Percentiles rank a stretch among this genome's conserved stretches.
phyloP scores from a whole-genome alignment of 2,113 vertebrate genomes.

The Anthoscopus minutus region DNA sequence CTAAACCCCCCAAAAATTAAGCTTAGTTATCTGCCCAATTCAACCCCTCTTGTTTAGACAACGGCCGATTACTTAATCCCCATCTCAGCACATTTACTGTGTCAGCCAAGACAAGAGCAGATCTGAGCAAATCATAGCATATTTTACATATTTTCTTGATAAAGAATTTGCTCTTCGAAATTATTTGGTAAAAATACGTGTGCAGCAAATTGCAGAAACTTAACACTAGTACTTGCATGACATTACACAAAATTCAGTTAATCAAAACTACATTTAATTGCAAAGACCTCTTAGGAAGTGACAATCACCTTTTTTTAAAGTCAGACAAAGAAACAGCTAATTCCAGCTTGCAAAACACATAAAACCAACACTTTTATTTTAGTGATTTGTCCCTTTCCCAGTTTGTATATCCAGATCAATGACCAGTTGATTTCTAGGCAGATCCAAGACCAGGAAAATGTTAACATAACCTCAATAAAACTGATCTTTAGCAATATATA shows the following conservation, averaged over 20 bases:
- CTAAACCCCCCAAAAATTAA: accelerated
- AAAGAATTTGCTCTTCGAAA: background rate
- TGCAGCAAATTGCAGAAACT: background rate
- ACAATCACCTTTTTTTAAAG: background rate
- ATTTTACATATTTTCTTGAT: background rate
- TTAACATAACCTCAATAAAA: background rate
- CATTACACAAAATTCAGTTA: background rate
- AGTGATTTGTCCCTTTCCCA: background rate
- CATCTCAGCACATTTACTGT: background rate
- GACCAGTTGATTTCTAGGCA: background rate
- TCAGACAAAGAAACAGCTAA: background rate
- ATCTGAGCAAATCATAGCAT: background rate
- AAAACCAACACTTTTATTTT: background rate
- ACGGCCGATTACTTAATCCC: background rate
- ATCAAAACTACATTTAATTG: background rate
- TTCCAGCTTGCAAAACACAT: background rate
- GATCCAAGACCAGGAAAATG: background rate
- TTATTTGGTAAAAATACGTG: background rate
- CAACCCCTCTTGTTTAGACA: background rate
- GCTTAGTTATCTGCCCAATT: background rate
- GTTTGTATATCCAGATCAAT: background rate
- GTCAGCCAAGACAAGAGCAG: background rate
- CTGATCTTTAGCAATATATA: background rate
- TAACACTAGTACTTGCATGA: background rate
- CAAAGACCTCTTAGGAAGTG: background rate